Conservation (phyloP, 2,797 vertebrate genomes). For the Phataginus tetradactyla region DNA sequence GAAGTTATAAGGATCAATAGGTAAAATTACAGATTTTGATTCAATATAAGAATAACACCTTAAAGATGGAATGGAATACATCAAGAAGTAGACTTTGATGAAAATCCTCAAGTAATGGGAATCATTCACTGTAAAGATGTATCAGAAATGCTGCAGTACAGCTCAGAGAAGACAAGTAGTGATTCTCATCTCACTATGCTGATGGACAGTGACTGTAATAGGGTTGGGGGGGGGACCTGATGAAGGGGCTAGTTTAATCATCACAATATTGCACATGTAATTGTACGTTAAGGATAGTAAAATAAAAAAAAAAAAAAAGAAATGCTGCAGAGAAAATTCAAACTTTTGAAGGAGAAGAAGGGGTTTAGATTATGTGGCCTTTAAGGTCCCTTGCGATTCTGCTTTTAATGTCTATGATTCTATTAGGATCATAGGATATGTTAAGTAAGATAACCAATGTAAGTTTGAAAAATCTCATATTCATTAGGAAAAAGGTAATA, state of each 20-base stretch:
- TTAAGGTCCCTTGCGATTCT: constrained; percentile 4
- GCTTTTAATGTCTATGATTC: neutral
- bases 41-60: neutral
- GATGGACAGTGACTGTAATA: too few relatives aligned
- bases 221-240: too few relatives aligned
- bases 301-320: too few relatives aligned
- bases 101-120: neutral
- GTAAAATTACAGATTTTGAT: neutral
- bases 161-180: too few relatives aligned
- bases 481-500: constrained; percentile 10
- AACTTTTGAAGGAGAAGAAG: neutral
- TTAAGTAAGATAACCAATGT: neutral
- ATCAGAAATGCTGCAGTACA: neutral
- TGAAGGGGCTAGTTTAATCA: too few relatives aligned
- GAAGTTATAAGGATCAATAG: neutral
- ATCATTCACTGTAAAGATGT: neutral
- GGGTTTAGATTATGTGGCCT: neutral
- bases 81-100: neutral
- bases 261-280: too few relatives aligned
- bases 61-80: neutral
- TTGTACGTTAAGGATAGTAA: too few relatives aligned
- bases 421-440: neutral
- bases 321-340: neutral
- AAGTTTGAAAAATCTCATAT: neutral
- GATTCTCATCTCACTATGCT: too few relatives aligned